Evolutionary conservation across 2,113 vertebrate species (phyloP).

Genomic region (Bambusicola thoracicus): DNA sequence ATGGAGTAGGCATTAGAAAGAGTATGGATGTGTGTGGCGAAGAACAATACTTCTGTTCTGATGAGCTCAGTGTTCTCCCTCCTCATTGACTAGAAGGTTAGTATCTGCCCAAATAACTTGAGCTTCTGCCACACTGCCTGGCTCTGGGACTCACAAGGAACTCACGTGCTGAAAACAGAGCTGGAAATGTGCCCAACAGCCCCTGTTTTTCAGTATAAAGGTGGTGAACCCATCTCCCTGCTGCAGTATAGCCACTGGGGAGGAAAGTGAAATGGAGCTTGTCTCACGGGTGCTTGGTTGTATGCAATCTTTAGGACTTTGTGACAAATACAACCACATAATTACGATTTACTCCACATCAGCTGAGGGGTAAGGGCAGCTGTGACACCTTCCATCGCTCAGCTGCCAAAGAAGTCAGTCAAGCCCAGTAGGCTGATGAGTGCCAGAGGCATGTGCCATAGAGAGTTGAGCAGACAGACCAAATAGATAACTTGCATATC

Average conservation of each 20-base stretch:
- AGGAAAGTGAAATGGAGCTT: background rate
- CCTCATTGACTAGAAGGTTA: background rate
- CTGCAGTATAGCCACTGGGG: background rate
- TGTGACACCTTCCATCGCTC: background rate
- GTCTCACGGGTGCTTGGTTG: background rate
- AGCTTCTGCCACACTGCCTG: background rate
- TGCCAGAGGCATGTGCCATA: background rate
- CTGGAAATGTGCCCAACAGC: background rate
- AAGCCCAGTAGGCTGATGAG: accelerated
- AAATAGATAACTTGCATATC: background rate
- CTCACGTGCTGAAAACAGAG: background rate
- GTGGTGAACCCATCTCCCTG: background rate
- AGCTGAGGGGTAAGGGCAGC: background rate
- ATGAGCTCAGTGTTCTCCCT: background rate
- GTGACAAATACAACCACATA: background rate
- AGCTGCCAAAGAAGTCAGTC: background rate
- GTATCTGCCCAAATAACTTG: background rate
- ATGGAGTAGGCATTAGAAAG: background rate
- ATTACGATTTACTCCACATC: background rate
- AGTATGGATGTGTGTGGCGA: background rate
- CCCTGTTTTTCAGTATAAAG: background rate
- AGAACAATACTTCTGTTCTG: background rate
- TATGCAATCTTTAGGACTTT: background rate
- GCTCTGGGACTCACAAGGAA: background rate
- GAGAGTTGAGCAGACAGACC: background rate